Evolutionary conservation across 2,888 invertebrate species (phyloP).

Genomic region (Tipula unca): DNA sequence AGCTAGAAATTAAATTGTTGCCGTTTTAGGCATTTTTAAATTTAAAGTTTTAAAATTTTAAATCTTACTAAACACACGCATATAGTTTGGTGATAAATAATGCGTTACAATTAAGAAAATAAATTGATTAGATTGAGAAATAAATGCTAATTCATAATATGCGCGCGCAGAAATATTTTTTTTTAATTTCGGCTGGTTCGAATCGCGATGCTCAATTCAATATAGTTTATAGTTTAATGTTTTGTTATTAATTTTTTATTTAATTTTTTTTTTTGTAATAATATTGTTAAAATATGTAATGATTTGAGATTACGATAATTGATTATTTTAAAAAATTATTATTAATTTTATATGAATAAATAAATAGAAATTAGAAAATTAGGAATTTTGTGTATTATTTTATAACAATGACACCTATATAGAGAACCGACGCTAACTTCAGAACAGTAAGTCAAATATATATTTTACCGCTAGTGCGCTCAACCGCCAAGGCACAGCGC

Average conservation of each 20-base stretch:
- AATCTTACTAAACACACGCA: background rate
- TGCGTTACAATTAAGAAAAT: background rate
- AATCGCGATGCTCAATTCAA: background rate
- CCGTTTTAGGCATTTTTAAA: conserved; percentile 17
- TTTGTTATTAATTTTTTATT: background rate
- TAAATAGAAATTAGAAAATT: background rate
- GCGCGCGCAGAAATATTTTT: background rate
- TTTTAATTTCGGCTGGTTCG: background rate
- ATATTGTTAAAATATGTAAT: background rate
- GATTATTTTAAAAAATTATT: background rate
- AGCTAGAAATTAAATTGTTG: background rate
- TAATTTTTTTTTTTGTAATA: background rate
- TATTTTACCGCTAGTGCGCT: no score
- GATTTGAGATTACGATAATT: background rate
- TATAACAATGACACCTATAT: no score
- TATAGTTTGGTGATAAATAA: background rate
- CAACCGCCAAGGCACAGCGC: no score
- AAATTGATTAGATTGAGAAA: background rate
- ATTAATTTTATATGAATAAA: background rate
- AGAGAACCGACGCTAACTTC: no score
- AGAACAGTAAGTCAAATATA: no score
- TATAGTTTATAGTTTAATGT: background rate
- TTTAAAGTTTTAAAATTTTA: background rate
- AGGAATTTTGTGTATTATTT: no score
- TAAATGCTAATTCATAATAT: background rate